Evolutionary conservation across 2,888 invertebrate species (phyloP), one percentile per base, ranked within the genome.

Genomic region (Phyto melanocephala): DNA sequence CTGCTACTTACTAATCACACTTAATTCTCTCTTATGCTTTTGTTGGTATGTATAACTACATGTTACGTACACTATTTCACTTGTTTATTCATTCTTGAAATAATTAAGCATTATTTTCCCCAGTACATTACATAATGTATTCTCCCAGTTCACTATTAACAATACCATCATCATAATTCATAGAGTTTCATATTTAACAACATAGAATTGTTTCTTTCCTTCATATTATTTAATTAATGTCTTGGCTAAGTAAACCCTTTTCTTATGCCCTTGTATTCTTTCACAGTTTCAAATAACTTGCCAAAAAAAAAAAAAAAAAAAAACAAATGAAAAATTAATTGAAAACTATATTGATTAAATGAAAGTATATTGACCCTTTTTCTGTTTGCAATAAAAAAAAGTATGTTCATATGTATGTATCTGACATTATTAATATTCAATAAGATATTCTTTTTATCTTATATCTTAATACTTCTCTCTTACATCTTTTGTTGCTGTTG

Each of bases 351-450:
- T 47, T 79, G 60, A 65, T 65, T 75, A 75, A 67, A 35, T 3
- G 11, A 45, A 78, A 70, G 42, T 35, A 80, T 60, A 71, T 71
- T 67, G 58, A 70, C 54, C 67, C 60, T 68, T 45, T 10, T 65
- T 45, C 15, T 54, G 10, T 52, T 52, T 37, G 37, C 35, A 42
- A 20, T 47, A 10, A 60, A 60, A 60, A 37, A 50, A 60, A 5
- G 4, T 10, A 45, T 15, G 33, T 10, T 22, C 2, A 15, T 7
- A n/a, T 17, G 2, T 13, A 40, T 42, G 7, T 58, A 10, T 65
- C 28, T 37, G 58, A 56, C 72, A 71, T 58, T 17, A 62, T 65
- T 56, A 75, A 75, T 47, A 24, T 60, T 67, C n/a, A 67, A 63
- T 58, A 58, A 67, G 33, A 15, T 68, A 28, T 67, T 56, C 20